A percentile compares a stretch with the other conserved stretches of the same genome.
Conservation (phyloP, 2,888 invertebrate species). For the Ochropleura leucogaster region DNA sequence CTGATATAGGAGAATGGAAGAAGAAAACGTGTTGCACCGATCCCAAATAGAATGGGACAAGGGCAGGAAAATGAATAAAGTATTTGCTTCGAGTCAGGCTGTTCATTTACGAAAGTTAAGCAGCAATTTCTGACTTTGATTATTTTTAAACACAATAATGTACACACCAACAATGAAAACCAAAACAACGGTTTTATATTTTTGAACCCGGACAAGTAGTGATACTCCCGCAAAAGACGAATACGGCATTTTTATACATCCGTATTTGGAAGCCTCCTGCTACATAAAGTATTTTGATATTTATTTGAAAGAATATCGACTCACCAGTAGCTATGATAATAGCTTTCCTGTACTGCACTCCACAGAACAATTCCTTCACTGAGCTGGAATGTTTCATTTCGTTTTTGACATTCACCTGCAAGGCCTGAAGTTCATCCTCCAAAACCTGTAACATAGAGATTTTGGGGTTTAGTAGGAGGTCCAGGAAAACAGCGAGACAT, state of each 20-base stretch:
- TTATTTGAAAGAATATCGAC: constrained; percentile 8
- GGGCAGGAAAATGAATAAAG: too few relatives aligned
- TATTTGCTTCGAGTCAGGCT: too few relatives aligned
- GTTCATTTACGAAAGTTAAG: too few relatives aligned
- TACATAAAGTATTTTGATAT: too few relatives aligned
- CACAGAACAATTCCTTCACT: constrained; percentile 85
- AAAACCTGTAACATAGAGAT: constrained; percentile 71
- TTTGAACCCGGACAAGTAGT: background rate
- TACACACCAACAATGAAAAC: background rate
- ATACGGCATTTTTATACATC: too few relatives aligned
- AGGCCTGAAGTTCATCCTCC: constrained; percentile 74
- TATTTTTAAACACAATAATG: background rate
- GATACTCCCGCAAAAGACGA: background rate
- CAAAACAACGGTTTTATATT: background rate
- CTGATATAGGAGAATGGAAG: too few relatives aligned
- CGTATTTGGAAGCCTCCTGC: too few relatives aligned
- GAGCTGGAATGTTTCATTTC: constrained; percentile 87
- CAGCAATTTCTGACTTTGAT: too few relatives aligned
- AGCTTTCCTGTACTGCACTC: constrained; percentile 86
- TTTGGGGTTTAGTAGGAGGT: background rate
- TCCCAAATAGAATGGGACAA: too few relatives aligned
- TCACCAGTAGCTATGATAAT: constrained; percentile 83
- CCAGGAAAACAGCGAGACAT: too few relatives aligned
- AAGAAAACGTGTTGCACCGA: too few relatives aligned
- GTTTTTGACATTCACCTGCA: constrained; percentile 82